Conservation (phyloP, 2,888 invertebrate genomes). For the Papilio demoleus region DNA sequence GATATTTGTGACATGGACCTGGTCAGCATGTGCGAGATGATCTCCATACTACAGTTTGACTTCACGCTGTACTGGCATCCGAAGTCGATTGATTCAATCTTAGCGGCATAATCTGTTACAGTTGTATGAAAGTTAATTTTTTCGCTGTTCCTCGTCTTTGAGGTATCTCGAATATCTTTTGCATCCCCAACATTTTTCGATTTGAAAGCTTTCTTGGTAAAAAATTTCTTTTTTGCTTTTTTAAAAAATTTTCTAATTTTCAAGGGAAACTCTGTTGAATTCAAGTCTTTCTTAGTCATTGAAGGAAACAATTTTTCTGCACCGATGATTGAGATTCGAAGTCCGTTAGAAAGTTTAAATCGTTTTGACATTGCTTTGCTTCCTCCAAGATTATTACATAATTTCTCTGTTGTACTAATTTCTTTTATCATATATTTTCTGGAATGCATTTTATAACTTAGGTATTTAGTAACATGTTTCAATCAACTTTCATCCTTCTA, state of each 20-base stretch:
- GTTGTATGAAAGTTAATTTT: background rate
- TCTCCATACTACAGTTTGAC: slow-evolving; percentile 61
- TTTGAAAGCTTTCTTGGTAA: slow-evolving; percentile 13
- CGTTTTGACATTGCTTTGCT: background rate
- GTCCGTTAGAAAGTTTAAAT: background rate
- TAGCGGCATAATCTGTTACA: background rate
- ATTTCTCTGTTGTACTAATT: background rate
- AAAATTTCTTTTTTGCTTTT: slow-evolving; percentile 29
- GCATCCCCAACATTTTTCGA: background rate
- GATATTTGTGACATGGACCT: slow-evolving; percentile 54
- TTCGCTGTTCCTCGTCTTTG: background rate
- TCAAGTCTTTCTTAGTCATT: background rate
- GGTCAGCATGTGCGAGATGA: slow-evolving; percentile 56
- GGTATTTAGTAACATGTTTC: slow-evolving; percentile 2
- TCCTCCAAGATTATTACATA: background rate
- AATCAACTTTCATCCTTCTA: background rate
- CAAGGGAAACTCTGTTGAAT: slow-evolving; percentile 9
- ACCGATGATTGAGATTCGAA: background rate
- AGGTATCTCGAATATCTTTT: background rate
- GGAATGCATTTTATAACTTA: slow-evolving; percentile 32
- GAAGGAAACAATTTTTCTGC: background rate
- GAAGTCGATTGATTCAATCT: slow-evolving; percentile 47
- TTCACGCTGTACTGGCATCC: slow-evolving; percentile 57
- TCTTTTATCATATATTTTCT: slow-evolving; percentile 34
- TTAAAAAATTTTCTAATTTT: slow-evolving; percentile 26